These are phyloP conservation scores for Theocolax elegans DNA, from an alignment of 1,140 invertebrate genomes.

Conservation along the genomic window DNA sequence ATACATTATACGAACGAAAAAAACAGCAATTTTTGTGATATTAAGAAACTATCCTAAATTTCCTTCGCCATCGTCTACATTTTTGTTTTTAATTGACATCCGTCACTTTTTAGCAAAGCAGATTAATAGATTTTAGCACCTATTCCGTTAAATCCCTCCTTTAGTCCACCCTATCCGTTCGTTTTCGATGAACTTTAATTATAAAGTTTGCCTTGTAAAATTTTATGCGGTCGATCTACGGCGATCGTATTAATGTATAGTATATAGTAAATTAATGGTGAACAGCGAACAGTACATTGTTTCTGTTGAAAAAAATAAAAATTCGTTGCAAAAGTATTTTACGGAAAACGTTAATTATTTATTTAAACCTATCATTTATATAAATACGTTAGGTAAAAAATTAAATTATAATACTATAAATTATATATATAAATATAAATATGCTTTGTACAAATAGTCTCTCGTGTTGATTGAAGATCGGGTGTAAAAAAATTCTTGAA, in stretches of 20 bases:
- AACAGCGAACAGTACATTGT: slow-evolving; percentile 66
- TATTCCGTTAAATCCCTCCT: slow-evolving; percentile 34
- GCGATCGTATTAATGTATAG: slow-evolving; percentile 65
- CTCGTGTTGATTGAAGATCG: too few species aligned
- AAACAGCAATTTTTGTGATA: slow-evolving; percentile 64
- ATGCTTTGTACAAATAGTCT: too few species aligned
- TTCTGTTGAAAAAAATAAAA: slow-evolving; percentile 69
- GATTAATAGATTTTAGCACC: slow-evolving; percentile 33
- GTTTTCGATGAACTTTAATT: slow-evolving; percentile 46
- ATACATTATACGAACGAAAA: slow-evolving; percentile 38
- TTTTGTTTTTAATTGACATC: slow-evolving; percentile 20
- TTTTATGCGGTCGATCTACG: slow-evolving; percentile 59
- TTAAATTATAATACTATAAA: too few species aligned
- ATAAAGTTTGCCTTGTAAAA: slow-evolving; percentile 64
- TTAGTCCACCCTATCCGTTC: slow-evolving; percentile 44
- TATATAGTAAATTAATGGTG: slow-evolving; percentile 64
- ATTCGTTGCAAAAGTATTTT: slow-evolving; percentile 59
- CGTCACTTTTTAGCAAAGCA: slow-evolving; percentile 14
- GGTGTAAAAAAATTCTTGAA: too few species aligned
- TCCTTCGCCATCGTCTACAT: slow-evolving; percentile 43
- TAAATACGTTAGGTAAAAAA: too few species aligned
- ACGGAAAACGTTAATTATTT: too few species aligned
- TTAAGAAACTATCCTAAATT: slow-evolving; percentile 50
- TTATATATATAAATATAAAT: too few species aligned
- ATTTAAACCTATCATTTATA: too few species aligned